Conservation (phyloP, 1,140 invertebrate genomes). For the Phenacoccus solenopsis region DNA sequence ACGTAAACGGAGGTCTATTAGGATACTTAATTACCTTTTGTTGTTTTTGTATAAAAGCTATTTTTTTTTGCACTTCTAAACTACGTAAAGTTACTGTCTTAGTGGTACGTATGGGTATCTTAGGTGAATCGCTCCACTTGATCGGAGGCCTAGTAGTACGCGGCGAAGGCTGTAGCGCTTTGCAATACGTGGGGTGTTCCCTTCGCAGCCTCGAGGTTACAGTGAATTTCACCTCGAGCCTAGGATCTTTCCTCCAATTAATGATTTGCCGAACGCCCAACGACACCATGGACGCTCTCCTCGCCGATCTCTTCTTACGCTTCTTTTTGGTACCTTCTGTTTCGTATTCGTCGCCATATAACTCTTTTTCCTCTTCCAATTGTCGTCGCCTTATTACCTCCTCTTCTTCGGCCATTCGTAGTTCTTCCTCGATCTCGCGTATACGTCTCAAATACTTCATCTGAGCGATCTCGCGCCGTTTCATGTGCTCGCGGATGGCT, state of each 20-base stretch:
- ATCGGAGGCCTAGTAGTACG: background rate
- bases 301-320: background rate
- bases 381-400: background rate
- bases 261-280: background rate
- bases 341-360: constrained; percentile 11
- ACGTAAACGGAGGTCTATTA: background rate
- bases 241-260: background rate
- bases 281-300: background rate
- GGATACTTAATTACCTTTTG: background rate
- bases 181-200: background rate
- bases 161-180: background rate
- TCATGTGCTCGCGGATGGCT: background rate
- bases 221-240: background rate
- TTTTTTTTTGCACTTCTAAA: background rate
- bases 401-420: background rate
- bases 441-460: background rate
- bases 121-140: background rate
- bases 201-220: background rate
- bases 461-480: background rate
- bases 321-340: background rate
- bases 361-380: background rate
- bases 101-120: background rate
- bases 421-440: background rate
- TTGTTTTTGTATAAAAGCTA: background rate
- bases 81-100: background rate